Base-by-base conservation (phyloP, 1,140 invertebrate species). In the Zaprionus camerounensis region DNA sequence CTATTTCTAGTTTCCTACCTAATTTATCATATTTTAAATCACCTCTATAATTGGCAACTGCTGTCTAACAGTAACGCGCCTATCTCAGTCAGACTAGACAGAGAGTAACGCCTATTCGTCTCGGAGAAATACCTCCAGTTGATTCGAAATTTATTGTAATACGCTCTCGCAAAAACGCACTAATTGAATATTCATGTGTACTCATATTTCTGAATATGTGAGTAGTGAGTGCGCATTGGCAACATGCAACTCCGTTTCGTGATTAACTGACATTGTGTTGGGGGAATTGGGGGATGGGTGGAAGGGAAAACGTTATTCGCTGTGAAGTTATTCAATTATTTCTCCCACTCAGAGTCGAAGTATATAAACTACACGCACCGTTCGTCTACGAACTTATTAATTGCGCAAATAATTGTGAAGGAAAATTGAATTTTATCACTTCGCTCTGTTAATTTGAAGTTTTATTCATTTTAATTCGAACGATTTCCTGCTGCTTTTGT, bases 211-310 rank as follows among this genome's bases (percentile, higher is more conserved):
- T 76, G 74, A 72, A 72, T 76, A 67, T 63, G 34, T 76, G 71
- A 81, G 75, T 51, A 59, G 44, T 41, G 57, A 70, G 53, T 73
- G 61, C 65, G 61, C 59, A 76, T 64, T 64, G 61, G 49, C 61
- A 65, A 74, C 82, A 85, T 85, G 82, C 82, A 85, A 85, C 79
- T 75, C 49, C 34, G 70, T 70, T 75, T 85, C 82, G 82, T 81
- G 82, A 86, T 84, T 84, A 81, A 68, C 82, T 85, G 73, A 85
- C 77, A 68, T 82, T 79, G 82, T 79, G 81, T 86, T 78, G 62
- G 59, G 71, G 44, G 41, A 44, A 51, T 63, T 57, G 72, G n/a
- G 31, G 20, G 26, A 24, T 20, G 34, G 22, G 3, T 61, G 63
- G 41, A 51, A 6, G 26, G 49, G 58, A 49, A 69, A 58, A 67